Conservation (phyloP, 2,888 invertebrate genomes). For the Spialia ferax region DNA sequence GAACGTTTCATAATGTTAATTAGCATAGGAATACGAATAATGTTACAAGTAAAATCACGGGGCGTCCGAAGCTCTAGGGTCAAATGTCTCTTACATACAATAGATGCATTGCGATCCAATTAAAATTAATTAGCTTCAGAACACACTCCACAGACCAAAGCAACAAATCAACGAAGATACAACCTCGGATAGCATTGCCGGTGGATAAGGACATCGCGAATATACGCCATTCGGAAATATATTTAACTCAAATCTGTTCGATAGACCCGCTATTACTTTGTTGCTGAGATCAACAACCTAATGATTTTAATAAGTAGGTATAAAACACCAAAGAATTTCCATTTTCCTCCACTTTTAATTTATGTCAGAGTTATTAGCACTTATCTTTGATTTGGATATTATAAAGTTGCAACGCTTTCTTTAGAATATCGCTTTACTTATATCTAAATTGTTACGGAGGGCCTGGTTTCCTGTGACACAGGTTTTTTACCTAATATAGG, state of each 20-base stretch:
- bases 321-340: not conserved
- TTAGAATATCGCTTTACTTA: too few relatives aligned
- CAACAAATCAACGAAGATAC: slow-evolving; percentile 81
- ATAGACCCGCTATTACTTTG: slow-evolving; percentile 53
- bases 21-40: slow-evolving; percentile 34
- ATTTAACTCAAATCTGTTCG: slow-evolving; percentile 51
- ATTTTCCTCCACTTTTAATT: not conserved
- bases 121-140: slow-evolving; percentile 84
- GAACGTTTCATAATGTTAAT: slow-evolving; percentile 37
- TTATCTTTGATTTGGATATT: not conserved
- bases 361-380: not conserved
- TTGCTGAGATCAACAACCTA: not conserved
- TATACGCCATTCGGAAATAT: slow-evolving; percentile 53
- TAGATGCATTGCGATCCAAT: slow-evolving; percentile 70
- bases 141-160: slow-evolving; percentile 75
- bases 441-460: too few relatives aligned
- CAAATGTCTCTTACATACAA: slow-evolving; percentile 62
- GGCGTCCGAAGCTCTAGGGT: slow-evolving; percentile 63
- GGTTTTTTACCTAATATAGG: too few relatives aligned
- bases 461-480: too few relatives aligned
- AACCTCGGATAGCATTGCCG: slow-evolving; percentile 66
- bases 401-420: too few relatives aligned
- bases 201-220: slow-evolving; percentile 65
- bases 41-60: slow-evolving; percentile 49
- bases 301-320: slow-evolving; percentile 4